A percentile compares a stretch with the other conserved stretches of the same genome.
Evolutionary conservation across 2,113 vertebrate species (phyloP).

Genomic region (Ictalurus furcatus): DNA sequence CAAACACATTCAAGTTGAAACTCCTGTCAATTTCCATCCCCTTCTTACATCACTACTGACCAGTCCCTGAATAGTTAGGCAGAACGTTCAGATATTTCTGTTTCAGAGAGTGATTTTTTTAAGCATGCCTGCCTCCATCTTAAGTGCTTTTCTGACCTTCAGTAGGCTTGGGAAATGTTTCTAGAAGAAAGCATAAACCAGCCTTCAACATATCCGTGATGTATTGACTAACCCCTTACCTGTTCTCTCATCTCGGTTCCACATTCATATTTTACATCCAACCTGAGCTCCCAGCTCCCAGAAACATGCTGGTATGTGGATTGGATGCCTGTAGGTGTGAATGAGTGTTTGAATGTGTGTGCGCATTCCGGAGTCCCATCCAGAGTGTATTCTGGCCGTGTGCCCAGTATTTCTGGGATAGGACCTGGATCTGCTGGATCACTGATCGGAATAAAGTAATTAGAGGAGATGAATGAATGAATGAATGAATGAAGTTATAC

Average conservation of each 20-base stretch:
- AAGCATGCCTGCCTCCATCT: background rate
- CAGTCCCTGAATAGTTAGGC: background rate
- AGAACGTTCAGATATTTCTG: background rate
- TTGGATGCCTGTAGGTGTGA: background rate
- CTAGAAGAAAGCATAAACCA: background rate
- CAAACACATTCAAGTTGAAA: background rate
- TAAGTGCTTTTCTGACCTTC: conserved; percentile 24
- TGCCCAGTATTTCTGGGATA: too few relatives aligned
- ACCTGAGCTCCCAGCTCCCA: background rate
- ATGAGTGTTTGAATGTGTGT: background rate
- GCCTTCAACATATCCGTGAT: conserved; percentile 48
- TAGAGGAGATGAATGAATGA: too few relatives aligned
- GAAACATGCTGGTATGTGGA: background rate
- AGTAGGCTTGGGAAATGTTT: background rate
- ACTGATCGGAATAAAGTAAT: too few relatives aligned
- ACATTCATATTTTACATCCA: conserved; percentile 50
- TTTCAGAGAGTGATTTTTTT: background rate
- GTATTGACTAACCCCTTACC: conserved; percentile 55
- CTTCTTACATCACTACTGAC: background rate
- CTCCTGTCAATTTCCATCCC: background rate
- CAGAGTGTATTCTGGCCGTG: too few relatives aligned
- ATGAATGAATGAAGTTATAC: too few relatives aligned
- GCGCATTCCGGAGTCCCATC: background rate
- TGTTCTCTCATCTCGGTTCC: conserved; percentile 40
- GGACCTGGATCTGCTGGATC: too few relatives aligned